Base-by-base conservation (phyloP, 2,888 invertebrate species). In the Meiosimyza platycephala region DNA sequence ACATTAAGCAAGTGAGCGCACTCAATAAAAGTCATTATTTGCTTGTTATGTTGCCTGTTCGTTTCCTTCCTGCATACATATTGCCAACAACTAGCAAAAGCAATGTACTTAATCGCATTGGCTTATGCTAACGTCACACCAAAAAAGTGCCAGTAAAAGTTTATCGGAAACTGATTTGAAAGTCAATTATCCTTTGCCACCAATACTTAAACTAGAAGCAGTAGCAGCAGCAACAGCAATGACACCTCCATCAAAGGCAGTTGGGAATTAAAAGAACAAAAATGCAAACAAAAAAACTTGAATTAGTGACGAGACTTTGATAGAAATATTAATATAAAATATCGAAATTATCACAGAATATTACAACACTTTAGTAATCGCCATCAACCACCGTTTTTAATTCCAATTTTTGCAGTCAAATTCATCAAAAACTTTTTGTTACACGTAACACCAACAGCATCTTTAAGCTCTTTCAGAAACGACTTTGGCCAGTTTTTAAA, bases 81-180 rank as follows among this genome's bases (percentile, higher is more conserved):
- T 47, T 40, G 60, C 60, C n/a, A 40, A 15, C 59, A 22, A 28
- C 59, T 28, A 2, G 59, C 22, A 28, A 11, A 28, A 4, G 18
- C 64, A 9, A 57, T 57, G 18, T 57, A 28, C 13, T 18, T 13
- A 33, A 60, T 40, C 15, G 28, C 33, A 15, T 60, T 40, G 33
- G 60, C 60, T 15, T 28, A 12, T n/a, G 54, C 54, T 6, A 16
- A 18, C 54, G 54, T 18, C 54, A 47, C 16, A 67, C 50, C 40
- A 69, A 40, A 48, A 66, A 52, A 60, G 51, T 47, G 62, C 51
- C 55, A 47, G 64, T 70, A 68, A 74, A 74, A 74, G 60, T 71
- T 74, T 74, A 71, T 68, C 74, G 63, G 50, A 62, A 74, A 63
- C 66, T 71, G 68, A 74, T 71, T 74, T 71, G 55, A 62, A 74